phyloP scores from a whole-genome alignment of 2,888 invertebrate genomes.

The Sussaba pulchella region DNA sequence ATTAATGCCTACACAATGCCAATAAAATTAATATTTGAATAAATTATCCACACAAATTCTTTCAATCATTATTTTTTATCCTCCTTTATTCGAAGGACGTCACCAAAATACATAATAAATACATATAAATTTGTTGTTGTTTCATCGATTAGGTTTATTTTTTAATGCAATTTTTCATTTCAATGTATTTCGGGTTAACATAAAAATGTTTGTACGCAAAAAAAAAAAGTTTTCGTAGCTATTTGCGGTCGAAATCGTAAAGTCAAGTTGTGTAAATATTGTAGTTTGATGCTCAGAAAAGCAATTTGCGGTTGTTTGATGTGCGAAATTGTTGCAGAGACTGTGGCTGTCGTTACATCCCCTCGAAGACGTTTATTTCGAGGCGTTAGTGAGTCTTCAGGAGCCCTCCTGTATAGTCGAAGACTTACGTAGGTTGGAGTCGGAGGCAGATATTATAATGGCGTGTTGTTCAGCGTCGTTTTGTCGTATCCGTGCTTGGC shows the following conservation, averaged over 20 bases:
- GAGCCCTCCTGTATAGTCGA: background rate
- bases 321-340: slow-evolving; percentile 7
- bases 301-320: background rate
- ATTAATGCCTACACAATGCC: slow-evolving; percentile 51
- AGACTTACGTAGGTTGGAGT: slow-evolving; percentile 13
- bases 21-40: slow-evolving; percentile 22
- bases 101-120: background rate
- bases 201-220: too few species aligned
- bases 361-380: background rate
- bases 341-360: background rate
- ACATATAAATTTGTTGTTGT: background rate
- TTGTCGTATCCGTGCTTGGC: slow-evolving; percentile 25
- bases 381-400: background rate
- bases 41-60: slow-evolving; percentile 36
- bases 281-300: background rate
- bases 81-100: too few species aligned
- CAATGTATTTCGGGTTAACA: too few species aligned
- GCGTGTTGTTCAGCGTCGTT: background rate
- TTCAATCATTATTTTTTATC: background rate
- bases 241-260: background rate
- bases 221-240: too few species aligned
- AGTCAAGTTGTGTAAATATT: background rate
- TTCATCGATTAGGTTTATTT: background rate
- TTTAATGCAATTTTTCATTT: background rate
- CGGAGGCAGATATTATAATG: slow-evolving; percentile 12